Percentiles rank a stretch among this genome's conserved stretches.
Evolutionary conservation across 2,797 vertebrate genomes (phyloP).

Genomic region (Scarus forsteni): DNA sequence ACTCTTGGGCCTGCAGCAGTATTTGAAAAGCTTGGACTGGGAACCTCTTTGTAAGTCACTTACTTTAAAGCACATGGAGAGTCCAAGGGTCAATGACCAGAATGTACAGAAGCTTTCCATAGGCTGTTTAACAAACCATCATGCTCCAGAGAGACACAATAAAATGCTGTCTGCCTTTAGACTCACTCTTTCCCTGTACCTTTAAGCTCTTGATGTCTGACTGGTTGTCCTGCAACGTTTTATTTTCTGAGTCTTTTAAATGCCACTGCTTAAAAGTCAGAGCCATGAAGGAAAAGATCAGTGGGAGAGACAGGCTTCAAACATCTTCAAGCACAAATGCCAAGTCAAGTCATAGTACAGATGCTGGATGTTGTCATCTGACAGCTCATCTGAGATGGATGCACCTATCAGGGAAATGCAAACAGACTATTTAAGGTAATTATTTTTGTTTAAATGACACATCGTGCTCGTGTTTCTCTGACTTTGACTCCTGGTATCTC

Average conservation of each 20-base stretch:
- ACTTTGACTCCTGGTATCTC: conserved; percentile 36
- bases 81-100: conserved; percentile 25
- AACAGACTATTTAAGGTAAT: background rate
- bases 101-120: conserved; percentile 32
- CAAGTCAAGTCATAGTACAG: background rate
- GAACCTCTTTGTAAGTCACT: background rate
- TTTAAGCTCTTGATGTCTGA: conserved; percentile 26
- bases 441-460: conserved; percentile 12
- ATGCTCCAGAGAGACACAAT: conserved; percentile 5
- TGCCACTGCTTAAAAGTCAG: background rate
- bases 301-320: background rate
- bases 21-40: background rate
- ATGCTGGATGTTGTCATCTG: conserved; percentile 24
- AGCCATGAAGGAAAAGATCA: too few relatives aligned
- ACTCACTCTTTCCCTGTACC: background rate
- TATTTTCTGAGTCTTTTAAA: conserved; percentile 58
- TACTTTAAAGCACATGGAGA: background rate
- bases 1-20: too few relatives aligned
- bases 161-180: conserved; percentile 6
- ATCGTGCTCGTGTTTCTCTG: conserved; percentile 40
- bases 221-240: conserved; percentile 46
- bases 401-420: background rate
- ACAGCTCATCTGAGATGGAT: conserved; percentile 15
- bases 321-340: background rate
- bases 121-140: conserved; percentile 15